Conservation (phyloP, 2,797 vertebrate genomes). For the Melanotaenia parkinsoni region DNA sequence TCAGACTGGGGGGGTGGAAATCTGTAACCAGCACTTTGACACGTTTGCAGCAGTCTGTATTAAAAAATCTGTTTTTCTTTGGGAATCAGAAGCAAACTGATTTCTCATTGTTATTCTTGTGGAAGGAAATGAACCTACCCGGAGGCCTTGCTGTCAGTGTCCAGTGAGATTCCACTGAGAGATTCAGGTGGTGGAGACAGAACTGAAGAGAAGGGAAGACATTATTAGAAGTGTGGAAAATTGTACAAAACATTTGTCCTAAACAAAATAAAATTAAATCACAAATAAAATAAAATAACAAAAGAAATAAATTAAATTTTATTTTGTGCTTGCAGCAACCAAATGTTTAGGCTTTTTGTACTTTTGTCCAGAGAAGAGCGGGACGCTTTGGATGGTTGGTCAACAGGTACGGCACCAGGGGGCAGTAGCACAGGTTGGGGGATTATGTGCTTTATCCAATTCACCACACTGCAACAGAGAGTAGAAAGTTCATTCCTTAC, state of each 20-base stretch:
- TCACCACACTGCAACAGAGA: constrained; percentile 67
- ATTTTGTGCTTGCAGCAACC: too few species aligned
- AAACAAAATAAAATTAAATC: not conserved
- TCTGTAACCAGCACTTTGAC: too few species aligned
- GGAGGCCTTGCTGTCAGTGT: constrained; percentile 74
- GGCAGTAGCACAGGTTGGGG: constrained; percentile 72
- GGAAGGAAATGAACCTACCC: constrained; percentile 48
- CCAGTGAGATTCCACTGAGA: constrained; percentile 77
- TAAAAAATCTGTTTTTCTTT: too few species aligned
- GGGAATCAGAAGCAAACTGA: too few species aligned
- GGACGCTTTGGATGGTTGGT: constrained; percentile 43
- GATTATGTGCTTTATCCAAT: constrained; percentile 81
- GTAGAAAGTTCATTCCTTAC: not conserved
- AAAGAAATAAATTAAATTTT: not conserved
- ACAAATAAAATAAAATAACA: not conserved
- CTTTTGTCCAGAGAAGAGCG: constrained; percentile 80
- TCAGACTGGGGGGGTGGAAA: too few species aligned
- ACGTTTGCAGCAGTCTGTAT: too few species aligned
- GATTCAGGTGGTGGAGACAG: constrained; percentile 82
- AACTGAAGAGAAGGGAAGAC: constrained; percentile 59
- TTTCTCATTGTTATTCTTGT: too few species aligned
- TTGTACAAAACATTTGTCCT: too few species aligned
- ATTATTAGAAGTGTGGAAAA: too few species aligned
- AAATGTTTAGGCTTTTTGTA: constrained; percentile 31
- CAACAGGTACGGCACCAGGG: constrained; percentile 59